Conservation (phyloP, 2,113 vertebrate genomes). For the Crypturellus undulatus region DNA sequence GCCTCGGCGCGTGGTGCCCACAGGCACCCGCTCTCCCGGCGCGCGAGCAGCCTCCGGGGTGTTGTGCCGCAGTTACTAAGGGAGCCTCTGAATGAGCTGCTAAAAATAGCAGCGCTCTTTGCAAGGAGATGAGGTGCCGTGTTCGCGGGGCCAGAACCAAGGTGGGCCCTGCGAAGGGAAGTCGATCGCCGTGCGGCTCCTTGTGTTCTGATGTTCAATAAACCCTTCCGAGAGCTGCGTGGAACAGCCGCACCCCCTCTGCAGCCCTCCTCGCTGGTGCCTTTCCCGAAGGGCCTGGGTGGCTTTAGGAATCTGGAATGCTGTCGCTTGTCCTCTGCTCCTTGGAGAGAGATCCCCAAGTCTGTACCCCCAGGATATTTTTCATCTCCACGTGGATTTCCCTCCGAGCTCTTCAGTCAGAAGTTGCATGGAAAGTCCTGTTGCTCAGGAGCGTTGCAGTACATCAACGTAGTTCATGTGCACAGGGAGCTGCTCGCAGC, state of each 20-base stretch:
- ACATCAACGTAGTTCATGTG: too few species aligned
- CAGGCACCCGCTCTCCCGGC: background rate
- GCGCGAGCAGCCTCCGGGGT: background rate
- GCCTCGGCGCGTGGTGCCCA: too few species aligned
- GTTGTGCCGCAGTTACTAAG: background rate
- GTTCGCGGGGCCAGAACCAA: background rate
- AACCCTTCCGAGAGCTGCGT: background rate
- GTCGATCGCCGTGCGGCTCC: background rate
- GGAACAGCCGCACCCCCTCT: background rate
- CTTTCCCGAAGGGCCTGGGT: background rate
- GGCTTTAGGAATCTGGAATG: accelerated
- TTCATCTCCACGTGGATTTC: background rate
- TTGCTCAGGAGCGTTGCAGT: background rate
- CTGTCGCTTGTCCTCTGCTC: accelerated
- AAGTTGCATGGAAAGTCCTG: background rate
- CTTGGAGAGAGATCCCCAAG: background rate
- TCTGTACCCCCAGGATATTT: background rate
- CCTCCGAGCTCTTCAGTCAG: background rate
- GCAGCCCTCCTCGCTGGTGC: background rate
- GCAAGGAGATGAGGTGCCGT: background rate
- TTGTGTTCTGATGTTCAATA: background rate
- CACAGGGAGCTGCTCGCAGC: background rate
- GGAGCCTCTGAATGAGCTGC: background rate
- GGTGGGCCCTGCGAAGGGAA: background rate
- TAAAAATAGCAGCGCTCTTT: conserved; percentile 19